Base-by-base conservation (phyloP, 2,113 vertebrate genomes). In the Pipa parva region DNA sequence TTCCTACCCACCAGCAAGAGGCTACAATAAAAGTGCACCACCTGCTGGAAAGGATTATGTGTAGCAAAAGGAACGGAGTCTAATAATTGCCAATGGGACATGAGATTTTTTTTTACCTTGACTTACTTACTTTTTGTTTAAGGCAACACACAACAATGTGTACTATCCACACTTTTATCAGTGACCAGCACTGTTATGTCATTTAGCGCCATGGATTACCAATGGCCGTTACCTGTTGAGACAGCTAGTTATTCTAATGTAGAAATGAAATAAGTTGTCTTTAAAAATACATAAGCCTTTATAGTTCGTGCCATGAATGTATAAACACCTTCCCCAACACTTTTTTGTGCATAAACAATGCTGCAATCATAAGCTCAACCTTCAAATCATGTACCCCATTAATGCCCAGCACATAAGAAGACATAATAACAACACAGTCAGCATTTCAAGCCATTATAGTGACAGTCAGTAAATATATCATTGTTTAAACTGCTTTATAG, bases 41-140 rank as follows among this genome's bases (percentile, higher is more conserved):
- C 81, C 85, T 25, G 72, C 77, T 27, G 89, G 84, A 61, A 90
- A 90, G 72, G 89, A 96, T 79, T 95, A 95, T 0, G 92, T 98
- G 76, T 95, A 91, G 90, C 72, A 52, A 9, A n/a, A 71, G 60
- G 68, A 64, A 24, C 50, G 33, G 61, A 50, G 58, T 20, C 18
- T 28, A 4, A 31, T 21, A 36, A 54, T 25, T 45, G 48, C 13
- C 46, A 42, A n/a, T 1, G 39, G 17, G 39, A 70, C 33, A 29
- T 18, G 17, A 67, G 12, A 33, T 39, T 26, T 17, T 59, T 27
- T 33, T 58, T 48, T 25, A 22, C n/a, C 7, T 36, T 17, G 5
- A n/a, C 39, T 3, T n/a, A n/a, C 12, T 42, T 7, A 42, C 6
- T 42, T n/a, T 7, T 15, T 42, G 3, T 42, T 5, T n/a, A 42